Evolutionary conservation across 2,797 vertebrate species (phyloP), one percentile per base, ranked within the genome.

Genomic region (Jordanella pulchra): DNA sequence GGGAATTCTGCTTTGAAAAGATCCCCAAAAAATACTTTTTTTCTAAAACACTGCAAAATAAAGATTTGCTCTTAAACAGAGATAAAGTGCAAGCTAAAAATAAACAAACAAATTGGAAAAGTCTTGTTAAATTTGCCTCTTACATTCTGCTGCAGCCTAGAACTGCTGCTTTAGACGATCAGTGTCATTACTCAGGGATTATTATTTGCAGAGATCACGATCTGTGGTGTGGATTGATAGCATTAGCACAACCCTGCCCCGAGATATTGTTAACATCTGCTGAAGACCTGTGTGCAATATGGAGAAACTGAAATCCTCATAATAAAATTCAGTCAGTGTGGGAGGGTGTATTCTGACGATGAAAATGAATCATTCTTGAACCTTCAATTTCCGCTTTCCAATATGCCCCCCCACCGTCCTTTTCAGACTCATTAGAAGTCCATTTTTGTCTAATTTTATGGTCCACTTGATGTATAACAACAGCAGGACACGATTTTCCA

Each of bases 191-290:
- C 58, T 82, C 68, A 18, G 73, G 81, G 77, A 86, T 85, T 85
- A 77, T 70, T 78, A 88, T 88, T 71, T 86, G 55, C 47, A 61
- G 69, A 82, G 80, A 87, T 82, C 85, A 74, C 68, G 82, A 84
- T 89, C 69, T 83, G 68, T 32, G 56, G 35, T 56, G 61, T 66
- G 70, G 54, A 61, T 73, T 44, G 73, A 44, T 54, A 72, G 58
- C 14, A 65, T 67, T 58, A 67, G 64, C 64, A 60, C 30, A 64
- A 66, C 28, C 50, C 61, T 25, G 58, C 69, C 53, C 78, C 12
- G 54, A 80, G 60, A 63, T 27, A 0, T 23, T 66, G 87, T 88
- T 77, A 86, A 44, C 74, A 86, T 88, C 72, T 56, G 28, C 47
- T 69, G 48, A 75, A 69, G 65, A 44, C 69, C 50, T 67, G 65